phyloP scores from a whole-genome alignment of 2,888 invertebrate genomes.

The Epiblema foenella region DNA sequence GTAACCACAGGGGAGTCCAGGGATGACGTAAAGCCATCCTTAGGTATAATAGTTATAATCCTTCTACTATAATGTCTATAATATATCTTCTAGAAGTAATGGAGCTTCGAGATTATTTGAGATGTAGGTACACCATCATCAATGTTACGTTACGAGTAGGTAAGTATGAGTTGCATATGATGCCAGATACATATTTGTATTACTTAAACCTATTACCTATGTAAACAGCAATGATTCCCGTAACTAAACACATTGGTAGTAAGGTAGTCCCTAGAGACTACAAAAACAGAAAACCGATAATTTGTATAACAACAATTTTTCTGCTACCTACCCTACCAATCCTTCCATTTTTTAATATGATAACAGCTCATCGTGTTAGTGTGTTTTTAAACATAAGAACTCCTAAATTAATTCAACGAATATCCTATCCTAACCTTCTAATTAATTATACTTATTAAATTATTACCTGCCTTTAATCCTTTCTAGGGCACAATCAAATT shows the following conservation, averaged over 20 bases:
- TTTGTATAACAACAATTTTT: background rate
- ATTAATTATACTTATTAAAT: background rate
- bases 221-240: slow-evolving; percentile 4
- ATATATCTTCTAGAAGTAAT: background rate
- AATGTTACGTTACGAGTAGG: background rate
- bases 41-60: too few relatives aligned
- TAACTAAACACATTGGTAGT: background rate
- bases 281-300: background rate
- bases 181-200: background rate
- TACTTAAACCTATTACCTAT: background rate
- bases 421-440: background rate
- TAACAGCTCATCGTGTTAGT: too few relatives aligned
- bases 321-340: background rate
- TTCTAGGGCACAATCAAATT: too few relatives aligned
- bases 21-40: background rate
- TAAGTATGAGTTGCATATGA: background rate
- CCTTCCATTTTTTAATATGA: background rate
- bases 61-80: too few relatives aligned
- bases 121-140: background rate
- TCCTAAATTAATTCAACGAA: too few relatives aligned
- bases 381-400: background rate
- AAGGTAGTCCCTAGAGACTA: background rate
- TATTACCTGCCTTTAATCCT: background rate
- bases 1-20: slow-evolving; percentile 57
- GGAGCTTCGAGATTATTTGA: background rate